phyloP scores from a whole-genome alignment of 2,113 vertebrate species.

The Caretta caretta region DNA sequence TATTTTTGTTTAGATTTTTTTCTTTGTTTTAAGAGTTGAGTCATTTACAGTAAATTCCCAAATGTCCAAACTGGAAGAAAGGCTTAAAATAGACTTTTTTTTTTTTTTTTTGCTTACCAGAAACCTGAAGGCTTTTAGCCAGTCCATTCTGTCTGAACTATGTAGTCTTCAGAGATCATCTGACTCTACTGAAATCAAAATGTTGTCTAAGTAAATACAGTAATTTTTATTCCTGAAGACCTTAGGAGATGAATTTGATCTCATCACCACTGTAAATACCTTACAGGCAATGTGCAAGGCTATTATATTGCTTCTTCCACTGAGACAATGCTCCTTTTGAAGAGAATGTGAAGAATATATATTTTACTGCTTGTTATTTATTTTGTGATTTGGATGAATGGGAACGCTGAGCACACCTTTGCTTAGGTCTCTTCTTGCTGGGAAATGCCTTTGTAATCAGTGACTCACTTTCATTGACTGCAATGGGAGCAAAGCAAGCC shows the following conservation, averaged over 20 bases:
- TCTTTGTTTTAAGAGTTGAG: not conserved
- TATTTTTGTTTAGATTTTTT: not conserved
- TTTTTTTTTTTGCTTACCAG: not conserved
- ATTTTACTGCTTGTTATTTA: not conserved
- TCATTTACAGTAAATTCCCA: slow-evolving; percentile 13
- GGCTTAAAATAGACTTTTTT: not conserved
- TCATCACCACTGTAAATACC: not conserved
- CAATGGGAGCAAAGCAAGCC: not conserved
- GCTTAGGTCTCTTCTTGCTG: slow-evolving; percentile 21
- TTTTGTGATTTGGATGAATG: not conserved
- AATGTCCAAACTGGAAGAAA: not conserved
- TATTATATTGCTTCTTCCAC: not conserved
- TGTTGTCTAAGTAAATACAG: slow-evolving; percentile 15
- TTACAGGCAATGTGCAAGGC: not conserved
- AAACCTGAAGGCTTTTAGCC: slow-evolving; percentile 12
- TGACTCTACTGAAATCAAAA: slow-evolving; percentile 9
- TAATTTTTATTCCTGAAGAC: not conserved
- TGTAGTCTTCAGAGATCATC: not conserved
- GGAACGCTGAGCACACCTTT: not conserved
- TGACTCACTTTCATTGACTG: not conserved
- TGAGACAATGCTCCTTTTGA: not conserved
- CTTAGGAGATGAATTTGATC: slow-evolving; percentile 16
- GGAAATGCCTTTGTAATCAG: slow-evolving; percentile 28
- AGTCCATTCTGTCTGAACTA: slow-evolving; percentile 21
- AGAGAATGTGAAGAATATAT: slow-evolving; percentile 2